Base-by-base conservation (phyloP, 2,113 vertebrate species). In the Speoplatyrhinus poulsoni region DNA sequence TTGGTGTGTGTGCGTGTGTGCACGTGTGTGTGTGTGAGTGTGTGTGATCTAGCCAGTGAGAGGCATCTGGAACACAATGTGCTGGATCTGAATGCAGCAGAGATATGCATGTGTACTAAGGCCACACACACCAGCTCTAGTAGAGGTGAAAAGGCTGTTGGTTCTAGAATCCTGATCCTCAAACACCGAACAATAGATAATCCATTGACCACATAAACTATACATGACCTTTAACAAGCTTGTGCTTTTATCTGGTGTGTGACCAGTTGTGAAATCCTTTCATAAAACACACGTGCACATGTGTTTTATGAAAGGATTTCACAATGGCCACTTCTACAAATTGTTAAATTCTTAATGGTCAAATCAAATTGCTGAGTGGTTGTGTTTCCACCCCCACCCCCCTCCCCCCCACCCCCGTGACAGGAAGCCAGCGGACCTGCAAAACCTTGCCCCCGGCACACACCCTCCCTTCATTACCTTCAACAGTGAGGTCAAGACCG, bases 401-500 rank as follows among this genome's bases (percentile, higher is more conserved):
- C 46, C 52, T 16, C 12, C 12, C 4, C 32, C 9, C 47, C 1
- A 9, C 12, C 9, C 19, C 13, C 84, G 56, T 47, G 67, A n/a
- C 81, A 99, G 97, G 90, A 99, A 99, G 88, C 98, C 98, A 57
- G 96, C 96, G 48, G 98, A 99, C 83, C 95, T 99, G 60, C 98
- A 99, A 86, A 99, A 99, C 78, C 88, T 99, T 90, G 98, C 98
- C 81, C 98, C 98, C 0, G 98, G 98, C 82, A 99, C 96, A 12
- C 98, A 99, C 84, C 98, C 97, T 0, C 98, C 98, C 65, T 99
- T 99, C 89, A 94, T 99, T 87, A 99, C 98, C 26, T 99, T 93
- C 87, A 98, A 99, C 5, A 95, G 92, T 11, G 98, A 99, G 79
- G 97, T 99, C 85, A 99, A 93, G 90, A 99, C 97, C 0, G 98